Percentiles rank a stretch among this genome's conserved stretches.
Evolutionary conservation across 1,140 invertebrate species (phyloP).

Genomic region (Lepidurus arcticus): DNA sequence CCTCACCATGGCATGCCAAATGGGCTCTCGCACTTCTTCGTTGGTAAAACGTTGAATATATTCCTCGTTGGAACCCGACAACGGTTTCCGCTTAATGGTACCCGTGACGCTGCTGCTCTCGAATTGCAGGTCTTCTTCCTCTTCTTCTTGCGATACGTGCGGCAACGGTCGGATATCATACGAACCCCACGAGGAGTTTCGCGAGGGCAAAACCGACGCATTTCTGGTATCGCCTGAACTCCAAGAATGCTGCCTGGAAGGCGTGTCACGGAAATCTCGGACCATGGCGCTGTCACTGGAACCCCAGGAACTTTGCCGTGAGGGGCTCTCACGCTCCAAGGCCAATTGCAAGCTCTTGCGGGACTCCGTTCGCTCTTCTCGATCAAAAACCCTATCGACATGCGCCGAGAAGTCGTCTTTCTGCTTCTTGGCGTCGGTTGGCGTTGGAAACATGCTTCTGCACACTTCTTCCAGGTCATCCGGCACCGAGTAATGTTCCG

Average conservation of each 20-base stretch:
- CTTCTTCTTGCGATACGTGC: conserved; percentile 37
- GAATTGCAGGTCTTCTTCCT: conserved; percentile 42
- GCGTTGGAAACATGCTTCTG: conserved; percentile 50
- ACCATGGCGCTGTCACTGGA: conserved; percentile 70
- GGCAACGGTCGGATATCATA: conserved; percentile 54
- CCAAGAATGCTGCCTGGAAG: conserved; percentile 76
- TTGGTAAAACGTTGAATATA: conserved; percentile 55
- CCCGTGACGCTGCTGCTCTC: conserved; percentile 47
- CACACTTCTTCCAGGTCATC: conserved; percentile 57
- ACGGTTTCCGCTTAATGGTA: conserved; percentile 58
- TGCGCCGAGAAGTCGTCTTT: conserved; percentile 65
- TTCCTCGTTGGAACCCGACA: conserved; percentile 64
- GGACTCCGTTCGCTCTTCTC: conserved; percentile 58
- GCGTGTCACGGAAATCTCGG: conserved; percentile 52
- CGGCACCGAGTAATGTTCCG: conserved; percentile 43
- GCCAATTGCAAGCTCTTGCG: conserved; percentile 37
- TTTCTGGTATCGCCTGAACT: conserved; percentile 62
- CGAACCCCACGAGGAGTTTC: conserved; percentile 68
- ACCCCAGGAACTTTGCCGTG: conserved; percentile 70
- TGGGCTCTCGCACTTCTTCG: background rate
- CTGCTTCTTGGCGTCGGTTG: conserved; percentile 37
- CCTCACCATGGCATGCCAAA: background rate
- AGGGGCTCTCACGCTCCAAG: conserved; percentile 46
- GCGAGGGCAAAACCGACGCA: conserved; percentile 52
- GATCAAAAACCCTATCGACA: conserved; percentile 63